Percentiles rank a stretch among this genome's conserved stretches.
phyloP scores from a whole-genome alignment of 1,140 invertebrate genomes.

The Cotesia glomerata region DNA sequence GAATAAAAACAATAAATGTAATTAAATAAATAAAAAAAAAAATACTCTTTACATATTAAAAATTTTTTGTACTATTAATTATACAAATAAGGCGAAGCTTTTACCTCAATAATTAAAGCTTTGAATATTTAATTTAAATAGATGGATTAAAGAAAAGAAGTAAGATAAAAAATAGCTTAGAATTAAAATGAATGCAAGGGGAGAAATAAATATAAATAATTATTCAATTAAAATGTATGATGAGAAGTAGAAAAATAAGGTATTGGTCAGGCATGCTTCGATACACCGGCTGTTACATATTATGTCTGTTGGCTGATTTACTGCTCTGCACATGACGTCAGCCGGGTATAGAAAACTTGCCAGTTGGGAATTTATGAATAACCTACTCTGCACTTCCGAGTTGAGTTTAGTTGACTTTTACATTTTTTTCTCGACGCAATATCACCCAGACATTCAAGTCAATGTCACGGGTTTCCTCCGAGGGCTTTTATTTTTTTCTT shows the following conservation, averaged over 20 bases:
- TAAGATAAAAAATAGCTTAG: no score
- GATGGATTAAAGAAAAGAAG: no score
- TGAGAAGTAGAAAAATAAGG: background rate
- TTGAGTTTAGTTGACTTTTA: background rate
- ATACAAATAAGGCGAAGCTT: no score
- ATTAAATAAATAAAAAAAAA: background rate
- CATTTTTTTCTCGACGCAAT: background rate
- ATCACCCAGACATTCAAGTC: background rate
- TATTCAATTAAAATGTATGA: background rate
- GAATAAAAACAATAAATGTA: no score
- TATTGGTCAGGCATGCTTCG: background rate
- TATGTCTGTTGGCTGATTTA: background rate
- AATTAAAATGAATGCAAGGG: background rate
- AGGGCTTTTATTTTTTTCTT: no score
- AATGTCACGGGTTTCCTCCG: background rate
- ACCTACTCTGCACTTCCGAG: background rate
- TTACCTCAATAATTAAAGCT: no score
- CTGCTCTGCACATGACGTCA: background rate
- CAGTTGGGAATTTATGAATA: conserved; percentile 2
- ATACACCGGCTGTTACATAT: background rate
- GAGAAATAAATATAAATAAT: background rate
- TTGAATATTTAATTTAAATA: no score
- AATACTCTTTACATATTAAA: background rate
- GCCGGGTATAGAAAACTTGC: background rate
- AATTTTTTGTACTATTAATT: no score